Percentiles rank a stretch among this genome's conserved stretches.
Evolutionary conservation across 2,888 invertebrate genomes (phyloP).

Genomic region (Drosophila meridionalis): DNA sequence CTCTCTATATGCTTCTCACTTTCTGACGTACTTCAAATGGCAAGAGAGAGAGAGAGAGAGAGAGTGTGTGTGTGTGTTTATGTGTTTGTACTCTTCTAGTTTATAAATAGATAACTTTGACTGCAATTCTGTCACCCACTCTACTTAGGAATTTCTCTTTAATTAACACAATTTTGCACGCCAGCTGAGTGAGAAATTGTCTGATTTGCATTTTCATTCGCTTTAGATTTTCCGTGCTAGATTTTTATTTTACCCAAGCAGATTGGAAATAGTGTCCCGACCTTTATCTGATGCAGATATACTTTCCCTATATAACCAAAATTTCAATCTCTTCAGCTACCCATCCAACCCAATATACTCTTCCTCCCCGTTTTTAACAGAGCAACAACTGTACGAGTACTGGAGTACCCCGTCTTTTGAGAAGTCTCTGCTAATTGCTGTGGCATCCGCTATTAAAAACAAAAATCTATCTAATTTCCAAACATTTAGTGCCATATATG

Average conservation of each 20-base stretch:
- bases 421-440: slow-evolving; percentile 59
- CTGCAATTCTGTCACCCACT: slow-evolving; percentile 58
- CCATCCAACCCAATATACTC: not conserved
- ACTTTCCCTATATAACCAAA: not conserved
- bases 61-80: not conserved
- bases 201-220: slow-evolving; percentile 39
- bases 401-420: slow-evolving; percentile 6
- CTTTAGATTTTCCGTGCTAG: slow-evolving; percentile 52
- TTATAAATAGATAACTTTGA: slow-evolving; percentile 66
- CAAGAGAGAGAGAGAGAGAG: not conserved
- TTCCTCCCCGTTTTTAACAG: not conserved
- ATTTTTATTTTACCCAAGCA: slow-evolving; percentile 19
- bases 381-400: not conserved
- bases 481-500: slow-evolving; percentile 68
- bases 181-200: slow-evolving; percentile 42
- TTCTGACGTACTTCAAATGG: not conserved
- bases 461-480: slow-evolving; percentile 52
- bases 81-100: slow-evolving; percentile 6
- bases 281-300: not conserved
- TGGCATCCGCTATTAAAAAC: slow-evolving; percentile 58
- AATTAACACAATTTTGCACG: slow-evolving; percentile 61
- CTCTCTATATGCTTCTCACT: slow-evolving; percentile 1
- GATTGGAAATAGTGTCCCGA: not conserved
- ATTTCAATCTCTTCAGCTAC: not conserved
- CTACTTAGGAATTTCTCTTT: slow-evolving; percentile 42